Evolutionary conservation across 1,140 invertebrate species (phyloP), one percentile per base, ranked within the genome.

Genomic region (Bombus vancouverensis): DNA sequence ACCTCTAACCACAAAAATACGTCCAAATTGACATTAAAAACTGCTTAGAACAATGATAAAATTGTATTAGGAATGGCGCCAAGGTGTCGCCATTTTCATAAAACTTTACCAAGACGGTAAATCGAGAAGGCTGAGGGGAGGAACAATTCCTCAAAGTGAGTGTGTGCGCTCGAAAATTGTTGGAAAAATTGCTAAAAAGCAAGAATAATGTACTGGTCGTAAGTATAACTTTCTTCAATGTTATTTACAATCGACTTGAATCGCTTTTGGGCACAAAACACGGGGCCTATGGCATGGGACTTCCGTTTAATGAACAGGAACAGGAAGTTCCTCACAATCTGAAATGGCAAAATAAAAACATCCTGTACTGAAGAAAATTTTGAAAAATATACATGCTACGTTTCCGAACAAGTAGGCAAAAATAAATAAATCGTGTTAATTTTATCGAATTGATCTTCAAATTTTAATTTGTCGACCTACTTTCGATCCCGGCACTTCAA

Each of bases 221-320:
- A 93, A 94, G 93, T 93, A 94, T 82, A 90, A 34, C 74, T 76
- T 28, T 25, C 32, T 65, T 70, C 70, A 74, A 62, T 82, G 76
- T 57, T 79, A 39, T 87, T 87, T 62, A 87, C 59, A 22, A 13
- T 71, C 34, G 74, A 71, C 85, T 85, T 79, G 75, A 75, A 83
- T 89, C 84, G 83, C 86, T 92, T 91, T 91, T 87, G 88, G 82
- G 81, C 84, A 86, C 73, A 88, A 90, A 90, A 86, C 90, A 87
- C 91, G 89, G 92, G 89, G 92, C 93, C 93, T 94, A 94, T 94
- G 92, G 93, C 95, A 93, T 95, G 92, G 94, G 92, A 95, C 94
- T 95, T 95, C 95, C 95, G 95, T 94, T 95, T 90, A 86, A 93
- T 91, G 91, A 90, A 95, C 95, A 95, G 95, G 95, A 95, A 95